Base-by-base conservation (phyloP, 2,888 invertebrate genomes). In the Protodeltote pygarga region DNA sequence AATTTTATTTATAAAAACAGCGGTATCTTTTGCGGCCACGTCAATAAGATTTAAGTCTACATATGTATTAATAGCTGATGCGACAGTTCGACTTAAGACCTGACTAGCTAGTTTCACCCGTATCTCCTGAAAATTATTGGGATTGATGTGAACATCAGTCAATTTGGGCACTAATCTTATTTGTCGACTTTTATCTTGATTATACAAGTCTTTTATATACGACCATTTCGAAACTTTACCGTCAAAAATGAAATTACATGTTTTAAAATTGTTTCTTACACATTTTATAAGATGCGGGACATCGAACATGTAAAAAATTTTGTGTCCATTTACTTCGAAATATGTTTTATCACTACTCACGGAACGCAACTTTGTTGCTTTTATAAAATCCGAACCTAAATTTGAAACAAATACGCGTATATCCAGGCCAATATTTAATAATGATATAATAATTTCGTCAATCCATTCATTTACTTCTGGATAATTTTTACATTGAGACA, bases 271-370 rank as follows among this genome's bases (percentile, higher is more conserved):
- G 25, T 58, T 41, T 0, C 58, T 38, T 0, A 68, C 17, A 40
- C 62, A 52, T 33, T 51, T 60, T 1, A 65, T 35, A 31, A 71
- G 45, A 15, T 63, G 60, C 24, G 62, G 60, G 0, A 65, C 60
- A 34, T 67, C 61, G 24, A 67, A 67, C n/a, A 70, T 60, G 27
- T 63, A 59, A 17, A 38, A 60, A 8, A 38, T 46, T 47, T 53
- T 59, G 3, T 33, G 19, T 1, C 15, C 37, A 3, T 51, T 35
- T 11, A 46, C 20, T 17, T 39, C 19, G 29, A 60, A 71, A 24
- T 51, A 72, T 1, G 69, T 67, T 16, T 54, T 66, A 4, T 65
- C 61, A 0, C 14, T 3, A 1, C 62, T 57, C 0, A 71, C 52
- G n/a, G n/a, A n/a, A n/a, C n/a, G n/a, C n/a, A n/a, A n/a, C n/a